These are phyloP conservation scores for Eidolon dupreanum DNA, from an alignment of 2,797 vertebrate species.

Conservation along the genomic window DNA sequence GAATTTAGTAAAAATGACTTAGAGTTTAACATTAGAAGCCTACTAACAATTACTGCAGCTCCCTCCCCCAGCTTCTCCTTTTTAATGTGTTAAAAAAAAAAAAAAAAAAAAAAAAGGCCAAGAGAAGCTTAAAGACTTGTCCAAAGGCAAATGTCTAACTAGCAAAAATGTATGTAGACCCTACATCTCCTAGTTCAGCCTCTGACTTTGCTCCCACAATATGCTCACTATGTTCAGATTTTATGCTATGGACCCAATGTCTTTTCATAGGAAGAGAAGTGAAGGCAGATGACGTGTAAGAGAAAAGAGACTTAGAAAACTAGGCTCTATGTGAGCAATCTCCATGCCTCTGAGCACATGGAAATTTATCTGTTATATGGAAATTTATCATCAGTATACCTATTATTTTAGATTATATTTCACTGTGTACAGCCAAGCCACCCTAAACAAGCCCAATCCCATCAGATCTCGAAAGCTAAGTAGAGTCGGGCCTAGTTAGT, in stretches of 20 bases:
- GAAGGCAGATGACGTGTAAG: neutral
- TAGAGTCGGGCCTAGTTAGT: too few relatives aligned
- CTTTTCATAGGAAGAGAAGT: neutral
- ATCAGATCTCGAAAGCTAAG: too few relatives aligned
- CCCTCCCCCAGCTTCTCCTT: neutral
- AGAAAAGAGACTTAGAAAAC: constrained; percentile 8
- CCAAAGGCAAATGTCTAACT: neutral
- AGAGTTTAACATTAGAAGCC: neutral
- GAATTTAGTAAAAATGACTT: constrained; percentile 6
- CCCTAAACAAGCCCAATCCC: too few relatives aligned
- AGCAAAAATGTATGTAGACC: neutral
- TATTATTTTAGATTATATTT: neutral
- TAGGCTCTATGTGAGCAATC: neutral
- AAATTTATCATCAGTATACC: neutral
- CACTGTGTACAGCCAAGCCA: neutral
- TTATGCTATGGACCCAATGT: neutral
- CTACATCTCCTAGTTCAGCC: neutral
- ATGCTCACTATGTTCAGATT: neutral
- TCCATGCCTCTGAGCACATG: neutral
- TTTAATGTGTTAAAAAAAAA: neutral
- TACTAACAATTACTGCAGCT: neutral
- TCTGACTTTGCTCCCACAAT: neutral
- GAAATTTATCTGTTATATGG: neutral
- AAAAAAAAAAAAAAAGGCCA: neutral
- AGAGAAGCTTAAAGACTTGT: neutral